Evolutionary conservation across 2,113 vertebrate genomes (phyloP).

Genomic region (Platichthys flesus): DNA sequence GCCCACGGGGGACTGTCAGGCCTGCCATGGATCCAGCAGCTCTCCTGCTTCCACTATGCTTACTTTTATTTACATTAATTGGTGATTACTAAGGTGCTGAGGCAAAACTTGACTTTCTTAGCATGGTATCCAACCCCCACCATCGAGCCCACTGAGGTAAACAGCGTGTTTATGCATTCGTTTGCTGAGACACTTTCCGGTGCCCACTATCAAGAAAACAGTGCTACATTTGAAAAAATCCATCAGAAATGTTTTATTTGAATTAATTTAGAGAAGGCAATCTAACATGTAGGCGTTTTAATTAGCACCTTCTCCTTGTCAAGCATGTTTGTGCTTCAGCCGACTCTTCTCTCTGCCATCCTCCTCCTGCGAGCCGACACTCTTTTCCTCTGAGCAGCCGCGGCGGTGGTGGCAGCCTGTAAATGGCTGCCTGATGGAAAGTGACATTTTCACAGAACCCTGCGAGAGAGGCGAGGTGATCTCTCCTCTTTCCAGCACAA

Average conservation of each 20-base stretch:
- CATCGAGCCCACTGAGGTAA: not conserved
- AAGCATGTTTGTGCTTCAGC: slow-evolving; percentile 37
- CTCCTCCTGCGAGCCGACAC: slow-evolving; percentile 42
- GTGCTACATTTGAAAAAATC: not conserved
- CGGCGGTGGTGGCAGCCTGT: slow-evolving; percentile 52
- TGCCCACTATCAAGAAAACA: not conserved
- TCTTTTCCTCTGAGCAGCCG: slow-evolving; percentile 30
- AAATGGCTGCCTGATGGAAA: slow-evolving; percentile 80
- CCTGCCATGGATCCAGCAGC: not conserved
- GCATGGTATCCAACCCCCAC: slow-evolving; percentile 7
- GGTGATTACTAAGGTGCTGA: slow-evolving; percentile 3
- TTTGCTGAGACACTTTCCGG: not conserved
- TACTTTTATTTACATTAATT: not conserved
- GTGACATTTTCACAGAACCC: slow-evolving; percentile 82
- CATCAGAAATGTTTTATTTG: not conserved
- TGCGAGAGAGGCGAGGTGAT: slow-evolving; percentile 71
- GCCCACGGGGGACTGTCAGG: slow-evolving; percentile 16
- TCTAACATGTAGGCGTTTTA: not conserved
- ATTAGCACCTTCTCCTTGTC: slow-evolving; percentile 7
- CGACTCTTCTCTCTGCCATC: slow-evolving; percentile 22
- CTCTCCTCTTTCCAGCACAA: slow-evolving; percentile 74
- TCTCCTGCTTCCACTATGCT: not conserved
- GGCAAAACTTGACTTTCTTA: not conserved
- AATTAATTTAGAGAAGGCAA: slow-evolving; percentile 1
- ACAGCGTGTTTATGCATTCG: slow-evolving; percentile 7